Base-by-base conservation (phyloP, 2,888 invertebrate species). In the Venustoraphidia nigricollis region DNA sequence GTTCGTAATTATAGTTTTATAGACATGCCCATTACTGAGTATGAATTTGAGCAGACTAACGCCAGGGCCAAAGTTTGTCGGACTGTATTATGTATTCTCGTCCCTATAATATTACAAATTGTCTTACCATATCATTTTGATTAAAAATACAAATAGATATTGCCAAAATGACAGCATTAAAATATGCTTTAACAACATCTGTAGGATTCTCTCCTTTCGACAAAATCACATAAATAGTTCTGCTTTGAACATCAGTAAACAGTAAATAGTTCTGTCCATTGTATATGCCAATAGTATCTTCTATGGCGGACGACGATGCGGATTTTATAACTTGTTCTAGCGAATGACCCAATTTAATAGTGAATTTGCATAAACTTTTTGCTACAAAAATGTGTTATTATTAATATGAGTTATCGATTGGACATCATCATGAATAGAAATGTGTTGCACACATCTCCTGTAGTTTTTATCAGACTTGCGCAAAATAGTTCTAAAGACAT, bases 101-200 rank as follows among this genome's bases (percentile, higher is more conserved):
- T 17, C 17, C 3, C 17, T 4, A 3, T 17, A 4, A 17, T 17
- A 36, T 9, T 14, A 37, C n/a, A 41, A 34, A 13, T 10, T 39
- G 13, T 10, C 47, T 37, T 45, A 41, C 41, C 41, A 39, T 45
- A 9, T 42, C 11, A 17, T 36, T 6, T 41, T 61, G 53, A 48
- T 66, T 65, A 45, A 62, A 63, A 45, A 61, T 56, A 50, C 60
- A 62, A 14, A 66, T 63, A 11, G 62, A 64, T 44, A 69, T 56
- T 44, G 69, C 73, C 14, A 77, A 66, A 47, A 83, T 60, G 34
- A 77, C 72, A 6, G 82, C 81, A 58, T 85, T 78, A 55, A 81
- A 81, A 60, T 82, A 85, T 6, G 79, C 78, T 58, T 76, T 71
- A 9, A 87, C 59, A n/a, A 81, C 66, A 54, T 80, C 77, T 45